Evolutionary conservation across 2,797 vertebrate species (phyloP).

Genomic region (Denticeps clupeoides): DNA sequence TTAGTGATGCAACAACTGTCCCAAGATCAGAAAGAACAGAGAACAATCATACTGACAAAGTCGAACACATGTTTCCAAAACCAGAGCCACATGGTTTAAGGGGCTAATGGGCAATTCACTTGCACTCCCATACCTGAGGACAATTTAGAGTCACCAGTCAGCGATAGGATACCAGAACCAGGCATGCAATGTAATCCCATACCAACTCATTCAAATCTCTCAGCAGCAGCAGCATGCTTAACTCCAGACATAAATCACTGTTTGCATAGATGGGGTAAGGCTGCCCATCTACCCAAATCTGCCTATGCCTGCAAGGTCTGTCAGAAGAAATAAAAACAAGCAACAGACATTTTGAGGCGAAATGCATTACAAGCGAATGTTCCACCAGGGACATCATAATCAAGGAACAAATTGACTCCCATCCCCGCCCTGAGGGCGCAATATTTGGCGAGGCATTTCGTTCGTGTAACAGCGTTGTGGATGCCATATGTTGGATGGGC

Average conservation of each 20-base stretch:
- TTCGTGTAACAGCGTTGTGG: constrained; percentile 22
- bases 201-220: neutral
- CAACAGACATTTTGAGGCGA: constrained; percentile 39
- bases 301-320: constrained; percentile 34
- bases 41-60: too few species aligned
- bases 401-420: constrained; percentile 25
- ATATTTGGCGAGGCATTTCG: constrained; percentile 35
- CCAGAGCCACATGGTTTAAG: too few species aligned
- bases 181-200: neutral
- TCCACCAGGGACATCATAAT: constrained; percentile 37
- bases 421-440: constrained; percentile 34
- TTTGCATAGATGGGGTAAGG: constrained; percentile 5
- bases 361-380: constrained; percentile 41
- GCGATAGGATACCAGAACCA: neutral
- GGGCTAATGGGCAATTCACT: too few species aligned
- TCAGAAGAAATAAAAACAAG: constrained; percentile 18
- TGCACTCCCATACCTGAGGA: too few species aligned
- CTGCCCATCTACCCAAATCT: constrained; percentile 31
- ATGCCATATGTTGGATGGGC: constrained; percentile 14
- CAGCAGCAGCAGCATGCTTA: neutral
- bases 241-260: neutral
- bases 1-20: too few species aligned
- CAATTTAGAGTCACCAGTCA: neutral
- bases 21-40: too few species aligned
- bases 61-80: too few species aligned